Evolutionary conservation across 2,888 invertebrate species (phyloP).

Genomic region (Machimus atricapillus): DNA sequence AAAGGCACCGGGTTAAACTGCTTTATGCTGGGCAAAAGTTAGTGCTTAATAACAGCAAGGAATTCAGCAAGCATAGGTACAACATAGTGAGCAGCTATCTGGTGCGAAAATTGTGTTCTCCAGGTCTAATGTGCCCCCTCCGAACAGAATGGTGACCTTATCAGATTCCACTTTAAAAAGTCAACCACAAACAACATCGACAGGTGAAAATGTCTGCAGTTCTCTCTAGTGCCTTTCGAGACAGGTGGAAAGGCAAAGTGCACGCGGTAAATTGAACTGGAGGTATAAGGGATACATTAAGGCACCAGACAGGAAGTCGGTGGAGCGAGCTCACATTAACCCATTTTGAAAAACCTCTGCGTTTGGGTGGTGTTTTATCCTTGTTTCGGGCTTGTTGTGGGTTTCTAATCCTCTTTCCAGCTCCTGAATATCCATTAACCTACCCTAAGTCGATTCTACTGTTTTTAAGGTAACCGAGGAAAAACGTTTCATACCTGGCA

Average conservation of each 20-base stretch:
- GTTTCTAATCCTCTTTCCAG: background rate
- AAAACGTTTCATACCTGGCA: background rate
- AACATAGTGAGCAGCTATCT: background rate
- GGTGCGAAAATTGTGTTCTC: background rate
- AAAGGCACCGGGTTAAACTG: background rate
- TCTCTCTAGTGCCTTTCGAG: background rate
- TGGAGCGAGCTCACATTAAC: slow-evolving; percentile 38
- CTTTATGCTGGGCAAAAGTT: background rate
- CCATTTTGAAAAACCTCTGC: slow-evolving; percentile 26
- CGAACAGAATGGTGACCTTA: slow-evolving; percentile 23
- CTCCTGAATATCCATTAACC: slow-evolving; percentile 32
- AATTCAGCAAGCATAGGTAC: background rate
- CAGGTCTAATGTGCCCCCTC: background rate
- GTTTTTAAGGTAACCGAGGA: background rate
- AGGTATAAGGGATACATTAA: slow-evolving; percentile 37
- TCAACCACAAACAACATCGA: slow-evolving; percentile 26
- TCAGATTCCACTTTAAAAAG: slow-evolving; percentile 31
- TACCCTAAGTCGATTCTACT: background rate
- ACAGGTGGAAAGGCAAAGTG: background rate
- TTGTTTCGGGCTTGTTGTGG: slow-evolving; percentile 11
- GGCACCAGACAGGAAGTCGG: slow-evolving; percentile 41
- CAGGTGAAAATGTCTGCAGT: slow-evolving; percentile 14
- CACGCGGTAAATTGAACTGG: slow-evolving; percentile 13
- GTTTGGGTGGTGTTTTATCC: background rate
- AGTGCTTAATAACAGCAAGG: background rate